A percentile compares a stretch with the other conserved stretches of the same genome.
These are phyloP conservation scores for Eurypyga helias DNA, from an alignment of 2,113 vertebrate species.

Conservation along the genomic window DNA sequence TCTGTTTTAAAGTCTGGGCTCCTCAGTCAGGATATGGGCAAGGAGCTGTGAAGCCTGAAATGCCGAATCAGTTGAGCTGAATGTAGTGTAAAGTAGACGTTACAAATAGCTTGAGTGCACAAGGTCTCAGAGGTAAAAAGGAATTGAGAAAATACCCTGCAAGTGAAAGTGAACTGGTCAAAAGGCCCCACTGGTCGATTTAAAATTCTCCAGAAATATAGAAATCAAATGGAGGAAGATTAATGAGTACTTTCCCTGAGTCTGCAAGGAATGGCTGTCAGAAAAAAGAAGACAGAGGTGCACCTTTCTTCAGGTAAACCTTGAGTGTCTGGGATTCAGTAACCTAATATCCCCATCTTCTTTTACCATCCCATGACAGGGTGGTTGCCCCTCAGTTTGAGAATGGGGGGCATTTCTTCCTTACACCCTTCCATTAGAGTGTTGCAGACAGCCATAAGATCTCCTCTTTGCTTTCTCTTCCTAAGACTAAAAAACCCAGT, in stretches of 20 bases:
- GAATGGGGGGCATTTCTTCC: neutral
- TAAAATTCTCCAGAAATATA: conserved; percentile 22
- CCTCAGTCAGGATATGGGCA: neutral
- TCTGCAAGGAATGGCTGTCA: neutral
- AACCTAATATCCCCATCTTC: neutral
- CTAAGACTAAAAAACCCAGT: neutral
- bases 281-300: neutral
- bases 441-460: neutral
- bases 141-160: conserved; percentile 1
- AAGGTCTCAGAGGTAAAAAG: conserved; percentile 16
- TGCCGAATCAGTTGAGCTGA: neutral
- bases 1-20: neutral
- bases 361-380: neutral
- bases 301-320: neutral
- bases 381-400: neutral
- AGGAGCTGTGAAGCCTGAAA: conserved; percentile 27
- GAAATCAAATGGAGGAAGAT: neutral
- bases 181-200: neutral
- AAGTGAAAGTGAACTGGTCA: neutral
- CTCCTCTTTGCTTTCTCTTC: neutral
- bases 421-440: neutral
- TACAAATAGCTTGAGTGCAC: neutral
- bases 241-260: neutral
- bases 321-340: neutral
- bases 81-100: neutral